Base-by-base conservation (phyloP, 2,888 invertebrate genomes). In the Cephalotes varians region DNA sequence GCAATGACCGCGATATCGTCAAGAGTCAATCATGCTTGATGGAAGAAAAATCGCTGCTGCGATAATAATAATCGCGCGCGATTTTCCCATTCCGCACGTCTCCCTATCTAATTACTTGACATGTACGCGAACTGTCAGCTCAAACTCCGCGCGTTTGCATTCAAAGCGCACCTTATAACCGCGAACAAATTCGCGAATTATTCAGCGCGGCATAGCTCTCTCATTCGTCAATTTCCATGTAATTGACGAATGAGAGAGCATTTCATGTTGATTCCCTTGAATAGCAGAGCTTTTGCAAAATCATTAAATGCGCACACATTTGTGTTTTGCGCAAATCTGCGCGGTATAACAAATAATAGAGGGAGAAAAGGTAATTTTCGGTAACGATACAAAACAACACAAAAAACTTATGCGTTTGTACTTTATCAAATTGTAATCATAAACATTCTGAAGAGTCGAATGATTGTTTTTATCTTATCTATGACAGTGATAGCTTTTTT, bases 151-250 rank as follows among this genome's bases (percentile, higher is more conserved):
- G 31, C 21, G 77, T 77, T 77, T 77, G 71, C 77, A 56, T 56
- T 69, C 44, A 44, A n/a, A 40, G 12, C 15, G 51, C 76, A 40
- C 37, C 76, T 77, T 77, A 77, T 71, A 56, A 71, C 21, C 25
- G 28, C 12, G 72, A 77, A 77, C 56, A 77, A 71, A 71, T 77
- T 77, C 44, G 18, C 71, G 72, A 71, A 77, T 77, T 77, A 72
- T 77, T 77, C 71, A 34, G 6, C 12, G 56, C 34, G 21, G 40
- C 37, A 65, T 18, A 44, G 44, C 18, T 28, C 64, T 12, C 62
- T 56, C 72, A 5, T 44, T 71, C 72, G 21, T 56, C 56, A 77
- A 77, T 77, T 77, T 71, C 25, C 56, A 56, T 77, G 69, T 77
- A 77, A 77, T 44, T 77, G 72, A 71, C 54, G 15, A 47, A 47